Evolutionary conservation across 1,140 invertebrate genomes (phyloP), one percentile per base, ranked within the genome.

Genomic region (Ceratina japonica): DNA sequence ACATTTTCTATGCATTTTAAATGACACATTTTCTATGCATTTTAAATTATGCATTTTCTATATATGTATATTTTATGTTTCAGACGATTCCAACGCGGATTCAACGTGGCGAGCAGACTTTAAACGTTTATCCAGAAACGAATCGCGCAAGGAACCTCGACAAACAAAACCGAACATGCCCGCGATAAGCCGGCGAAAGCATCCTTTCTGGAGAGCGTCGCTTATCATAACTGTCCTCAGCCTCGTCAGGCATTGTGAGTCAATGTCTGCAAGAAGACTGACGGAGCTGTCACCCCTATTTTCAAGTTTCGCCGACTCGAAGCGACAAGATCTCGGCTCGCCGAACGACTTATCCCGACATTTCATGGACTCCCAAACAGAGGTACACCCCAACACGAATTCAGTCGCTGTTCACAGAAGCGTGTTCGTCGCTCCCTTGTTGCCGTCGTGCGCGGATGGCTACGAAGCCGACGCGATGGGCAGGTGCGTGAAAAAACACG

Each of bases 391-490:
- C 0, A 85, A 87, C 15, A 77, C 90, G 12, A 91, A 92, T n/a
- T 90, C 90, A 0, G 86, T 91, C 0, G 90, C 87, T 24, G 84
- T 91, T 3, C 82, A 91, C 0, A 95, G 95, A 75, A 94, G 94
- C 20, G 92, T 95, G 20, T 95, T 95, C 87, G 93, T 95, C 16
- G 94, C 94, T 0, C 91, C 91, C 0, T 87, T 88, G 1, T 13
- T 75, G 13, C 52, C 73, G 2, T 63, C 75, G 0, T 95, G 94
- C 80, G 89, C 93, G 0, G 93, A 93, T 3, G 94, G 94, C 3
- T 94, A 94, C 81, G 87, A 89, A 1, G 91, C 92, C 0, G 94
- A 95, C 77, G 81, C 87, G 1, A 93, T 93, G 89, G 94, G 93
- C 2, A 90, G 93, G 12, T 94, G 94, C 85, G 90, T 94, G 1